Conservation (phyloP, 2,888 invertebrate species). For the Eremobia ochroleuca region DNA sequence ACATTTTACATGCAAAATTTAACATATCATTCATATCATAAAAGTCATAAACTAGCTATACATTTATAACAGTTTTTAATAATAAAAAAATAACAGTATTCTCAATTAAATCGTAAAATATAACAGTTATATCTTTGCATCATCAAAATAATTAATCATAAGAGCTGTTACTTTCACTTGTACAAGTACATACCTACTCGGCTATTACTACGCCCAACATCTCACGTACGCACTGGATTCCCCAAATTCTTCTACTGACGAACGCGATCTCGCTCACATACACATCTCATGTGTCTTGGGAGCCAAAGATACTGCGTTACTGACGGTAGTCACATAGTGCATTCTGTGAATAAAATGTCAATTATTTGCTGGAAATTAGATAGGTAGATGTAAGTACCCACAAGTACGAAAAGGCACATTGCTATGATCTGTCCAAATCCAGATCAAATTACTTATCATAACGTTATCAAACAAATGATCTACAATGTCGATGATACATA, state of each 20-base stretch:
- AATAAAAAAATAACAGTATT: background rate
- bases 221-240: constrained; percentile 58
- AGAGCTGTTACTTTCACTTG: constrained; percentile 58
- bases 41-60: background rate
- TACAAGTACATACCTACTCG: background rate
- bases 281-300: constrained; percentile 15
- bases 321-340: constrained; percentile 17
- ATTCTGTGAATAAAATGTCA: constrained; percentile 3
- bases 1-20: background rate
- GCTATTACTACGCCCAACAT: constrained; percentile 52
- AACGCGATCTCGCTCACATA: constrained; percentile 57
- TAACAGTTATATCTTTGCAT: background rate
- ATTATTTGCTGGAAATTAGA: background rate
- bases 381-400: too few relatives aligned
- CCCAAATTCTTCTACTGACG: constrained; percentile 25
- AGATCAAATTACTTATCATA: background rate
- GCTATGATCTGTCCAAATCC: background rate
- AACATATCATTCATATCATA: background rate
- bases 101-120: constrained; percentile 4
- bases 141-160: constrained; percentile 15
- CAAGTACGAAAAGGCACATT: background rate
- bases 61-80: background rate
- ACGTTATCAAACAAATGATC: constrained; percentile 17
- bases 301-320: constrained; percentile 2
- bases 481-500: constrained; percentile 25